Conservation (phyloP, 2,888 invertebrate species). For the Mythimna lalbum region DNA sequence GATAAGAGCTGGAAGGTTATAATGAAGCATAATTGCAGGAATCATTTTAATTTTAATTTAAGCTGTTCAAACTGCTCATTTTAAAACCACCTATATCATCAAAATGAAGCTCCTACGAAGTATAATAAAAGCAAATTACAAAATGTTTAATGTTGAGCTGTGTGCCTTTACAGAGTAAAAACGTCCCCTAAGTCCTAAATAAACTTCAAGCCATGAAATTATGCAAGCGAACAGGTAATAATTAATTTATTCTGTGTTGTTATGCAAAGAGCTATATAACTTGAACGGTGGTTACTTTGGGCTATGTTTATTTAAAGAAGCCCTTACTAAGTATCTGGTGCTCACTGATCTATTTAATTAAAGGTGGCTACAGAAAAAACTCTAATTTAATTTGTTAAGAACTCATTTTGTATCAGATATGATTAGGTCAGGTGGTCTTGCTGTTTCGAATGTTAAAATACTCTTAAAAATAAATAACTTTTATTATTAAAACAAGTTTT, state of each 20-base stretch:
- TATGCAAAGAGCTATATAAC: conserved; percentile 72
- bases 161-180: conserved; percentile 57
- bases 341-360: not conserved
- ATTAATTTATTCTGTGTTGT: conserved; percentile 79
- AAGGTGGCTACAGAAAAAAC: not conserved
- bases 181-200: conserved; percentile 71
- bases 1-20: too few relatives aligned
- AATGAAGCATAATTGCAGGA: too few relatives aligned
- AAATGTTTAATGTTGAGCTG: conserved; percentile 38
- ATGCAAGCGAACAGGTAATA: conserved; percentile 76
- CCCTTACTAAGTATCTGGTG: conserved; percentile 55
- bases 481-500: too few relatives aligned
- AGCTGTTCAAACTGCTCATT: not conserved
- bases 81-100: conserved; percentile 2
- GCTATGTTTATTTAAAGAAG: conserved; percentile 71
- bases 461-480: too few relatives aligned
- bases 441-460: too few relatives aligned
- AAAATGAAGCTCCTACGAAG: conserved; percentile 14
- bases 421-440: too few relatives aligned
- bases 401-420: too few relatives aligned
- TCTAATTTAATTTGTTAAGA: conserved; percentile 1
- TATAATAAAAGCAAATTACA: conserved; percentile 46
- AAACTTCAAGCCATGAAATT: conserved; percentile 72
- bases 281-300: conserved; percentile 54
- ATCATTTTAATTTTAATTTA: not conserved